Conservation (phyloP, 2,888 invertebrate species). For the Notodonta dromedarius region DNA sequence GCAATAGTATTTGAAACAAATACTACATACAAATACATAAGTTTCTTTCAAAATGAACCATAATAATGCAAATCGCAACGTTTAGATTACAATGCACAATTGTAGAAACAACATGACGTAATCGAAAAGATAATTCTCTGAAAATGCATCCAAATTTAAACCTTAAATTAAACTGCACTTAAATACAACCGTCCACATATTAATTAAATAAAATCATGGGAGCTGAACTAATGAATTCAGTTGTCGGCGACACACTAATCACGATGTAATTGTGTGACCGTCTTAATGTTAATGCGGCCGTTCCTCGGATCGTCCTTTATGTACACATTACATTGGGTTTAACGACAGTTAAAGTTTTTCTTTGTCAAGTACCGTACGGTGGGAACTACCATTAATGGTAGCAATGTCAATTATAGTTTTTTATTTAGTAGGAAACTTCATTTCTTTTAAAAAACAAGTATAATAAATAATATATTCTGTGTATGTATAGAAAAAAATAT, state of each 20-base stretch:
- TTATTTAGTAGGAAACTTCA: no score
- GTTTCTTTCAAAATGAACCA: no score
- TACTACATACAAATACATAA: no score
- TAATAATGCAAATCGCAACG: no score
- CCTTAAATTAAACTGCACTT: background rate
- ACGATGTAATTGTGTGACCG: slow-evolving; percentile 80
- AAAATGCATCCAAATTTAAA: no score
- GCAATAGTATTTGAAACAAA: no score
- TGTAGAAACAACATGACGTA: no score
- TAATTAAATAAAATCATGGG: slow-evolving; percentile 84
- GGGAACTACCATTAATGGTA: slow-evolving; percentile 36
- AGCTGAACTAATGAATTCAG: slow-evolving; percentile 84
- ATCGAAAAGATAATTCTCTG: no score
- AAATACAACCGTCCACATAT: slow-evolving; percentile 29
- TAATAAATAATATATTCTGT: no score
- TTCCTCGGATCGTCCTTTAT: slow-evolving; percentile 48
- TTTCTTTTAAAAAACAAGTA: no score
- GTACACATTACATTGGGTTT: slow-evolving; percentile 32
- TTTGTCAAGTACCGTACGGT: slow-evolving; percentile 33
- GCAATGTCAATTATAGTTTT: slow-evolving; percentile 25
- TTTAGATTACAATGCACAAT: no score
- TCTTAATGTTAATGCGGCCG: slow-evolving; percentile 73
- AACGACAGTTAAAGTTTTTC: slow-evolving; percentile 31
- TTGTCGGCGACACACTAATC: slow-evolving; percentile 78
- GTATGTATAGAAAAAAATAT: no score